Conservation (phyloP, 2,888 invertebrate genomes). For the Leptopilina syphax region DNA sequence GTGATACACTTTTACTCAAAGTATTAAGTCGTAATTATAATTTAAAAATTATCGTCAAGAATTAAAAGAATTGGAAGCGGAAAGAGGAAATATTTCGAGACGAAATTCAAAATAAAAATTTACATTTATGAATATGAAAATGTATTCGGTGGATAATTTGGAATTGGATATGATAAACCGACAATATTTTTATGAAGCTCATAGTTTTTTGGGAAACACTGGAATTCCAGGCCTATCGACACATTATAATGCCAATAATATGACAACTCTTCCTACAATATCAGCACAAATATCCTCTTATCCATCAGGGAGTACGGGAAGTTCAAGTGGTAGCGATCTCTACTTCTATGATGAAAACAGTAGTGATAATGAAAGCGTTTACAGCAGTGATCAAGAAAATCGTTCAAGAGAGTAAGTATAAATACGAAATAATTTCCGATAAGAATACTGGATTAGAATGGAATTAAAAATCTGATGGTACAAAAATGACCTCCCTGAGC, state of each 20-base stretch:
- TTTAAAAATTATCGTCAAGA: too few relatives aligned
- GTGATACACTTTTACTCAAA: neutral
- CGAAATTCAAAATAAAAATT: too few relatives aligned
- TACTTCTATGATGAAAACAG: slow-evolving; percentile 84
- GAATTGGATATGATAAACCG: slow-evolving; percentile 84
- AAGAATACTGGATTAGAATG: too few relatives aligned
- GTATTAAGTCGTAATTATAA: neutral
- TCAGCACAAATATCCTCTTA: slow-evolving; percentile 71
- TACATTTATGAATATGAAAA: slow-evolving; percentile 62
- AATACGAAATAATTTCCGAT: too few relatives aligned
- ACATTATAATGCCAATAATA: slow-evolving; percentile 66
- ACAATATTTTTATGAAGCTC: slow-evolving; percentile 81
- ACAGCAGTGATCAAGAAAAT: slow-evolving; percentile 91
- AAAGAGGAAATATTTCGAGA: too few relatives aligned
- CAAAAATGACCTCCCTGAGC: too few relatives aligned
- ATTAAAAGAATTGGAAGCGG: too few relatives aligned
- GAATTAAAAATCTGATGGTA: too few relatives aligned
- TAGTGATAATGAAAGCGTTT: slow-evolving; percentile 84
- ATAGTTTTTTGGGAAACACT: slow-evolving; percentile 76
- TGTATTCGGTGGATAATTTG: slow-evolving; percentile 84
- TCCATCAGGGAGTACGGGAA: slow-evolving; percentile 79
- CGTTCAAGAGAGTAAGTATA: slow-evolving; percentile 82
- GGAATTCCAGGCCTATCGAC: slow-evolving; percentile 75
- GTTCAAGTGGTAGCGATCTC: slow-evolving; percentile 83
- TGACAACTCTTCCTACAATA: slow-evolving; percentile 69